Evolutionary conservation across 2,888 invertebrate species (phyloP), one percentile per base, ranked within the genome.

Genomic region (Megalurothrips usitatus): DNA sequence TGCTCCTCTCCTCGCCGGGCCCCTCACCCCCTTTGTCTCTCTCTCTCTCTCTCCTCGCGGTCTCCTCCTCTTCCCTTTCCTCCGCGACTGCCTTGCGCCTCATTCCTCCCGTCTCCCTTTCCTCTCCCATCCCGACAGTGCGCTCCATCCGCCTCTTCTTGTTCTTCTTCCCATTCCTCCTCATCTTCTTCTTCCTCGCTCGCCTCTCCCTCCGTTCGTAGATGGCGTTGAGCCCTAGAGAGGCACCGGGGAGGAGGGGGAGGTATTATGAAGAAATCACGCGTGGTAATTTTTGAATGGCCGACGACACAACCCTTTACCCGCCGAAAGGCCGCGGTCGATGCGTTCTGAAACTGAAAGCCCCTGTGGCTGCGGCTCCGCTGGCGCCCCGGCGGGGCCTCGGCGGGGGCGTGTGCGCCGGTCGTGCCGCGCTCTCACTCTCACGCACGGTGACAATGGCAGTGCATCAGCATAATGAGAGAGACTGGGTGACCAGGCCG

Each of bases 11-110:
- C 68, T 75, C 26, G 68, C 23, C 68, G 68, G 68, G 68, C 68
- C 68, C 68, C 68, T 26, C 68, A 75, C 68, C 68, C 68, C 68
- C 68, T 75, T 75, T 75, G 68, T 75, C 68, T 26, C 23, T 23
- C 26, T 75, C 26, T 68, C 68, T 23, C 23, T 68, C 68, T 58
- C 58, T 58, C 58, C 34, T 43, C 34, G 34, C 34, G 58, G 17
- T 26, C 23, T 75, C 68, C 68, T 23, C 68, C 23, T 26, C 68
- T 26, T 75, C 68, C 26, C 58, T 58, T n/a, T 58, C 34, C 19
- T 58, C 19, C 58, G 58, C 58, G 58, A 14, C n/a, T 68, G 23
- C 68, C 68, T 23, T 75, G 68, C 68, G 68, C 23, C 68, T 26
- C 23, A 2, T 75, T 26, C 58, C 58, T 43, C 34, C 19, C 58